These are phyloP conservation scores for Cephus cinctus DNA, from an alignment of 1,140 invertebrate genomes.

Conservation along the genomic window DNA sequence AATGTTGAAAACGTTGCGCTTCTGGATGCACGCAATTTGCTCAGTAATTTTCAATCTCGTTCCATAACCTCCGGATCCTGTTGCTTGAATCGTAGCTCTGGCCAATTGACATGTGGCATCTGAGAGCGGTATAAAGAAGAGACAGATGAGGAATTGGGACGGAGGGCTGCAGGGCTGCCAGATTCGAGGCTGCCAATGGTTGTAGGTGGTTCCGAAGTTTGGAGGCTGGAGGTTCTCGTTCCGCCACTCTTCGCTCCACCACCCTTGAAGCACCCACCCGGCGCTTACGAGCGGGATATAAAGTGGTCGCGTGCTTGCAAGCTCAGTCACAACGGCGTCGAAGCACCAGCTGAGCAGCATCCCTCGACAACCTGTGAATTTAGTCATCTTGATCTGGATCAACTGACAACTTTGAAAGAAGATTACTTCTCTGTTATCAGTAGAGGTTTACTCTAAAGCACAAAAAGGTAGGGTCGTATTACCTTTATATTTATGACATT, in stretches of 20 bases:
- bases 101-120: neutral
- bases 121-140: neutral
- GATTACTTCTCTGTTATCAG: too few relatives aligned
- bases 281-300: constrained; percentile 39
- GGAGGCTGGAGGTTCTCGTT: constrained; percentile 7
- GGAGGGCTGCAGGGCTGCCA: too few relatives aligned
- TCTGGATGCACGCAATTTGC: too few relatives aligned
- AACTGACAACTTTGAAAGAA: too few relatives aligned
- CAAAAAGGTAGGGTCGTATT: too few relatives aligned
- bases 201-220: too few relatives aligned
- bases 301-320: constrained; percentile 49
- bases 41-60: constrained; percentile 4
- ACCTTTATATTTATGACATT: too few relatives aligned
- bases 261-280: constrained; percentile 8
- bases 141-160: neutral
- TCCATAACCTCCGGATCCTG: constrained; percentile 1
- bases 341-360: constrained; percentile 25
- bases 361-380: constrained; percentile 13
- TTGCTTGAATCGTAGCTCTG: neutral
- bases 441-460: too few relatives aligned
- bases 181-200: too few relatives aligned
- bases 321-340: constrained; percentile 44
- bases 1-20: too few relatives aligned
- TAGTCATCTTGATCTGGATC: too few relatives aligned
- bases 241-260: constrained; percentile 23